Percentiles rank a stretch among this genome's conserved stretches.
phyloP scores from a whole-genome alignment of 2,797 vertebrate species.

The Limosa lapponica region DNA sequence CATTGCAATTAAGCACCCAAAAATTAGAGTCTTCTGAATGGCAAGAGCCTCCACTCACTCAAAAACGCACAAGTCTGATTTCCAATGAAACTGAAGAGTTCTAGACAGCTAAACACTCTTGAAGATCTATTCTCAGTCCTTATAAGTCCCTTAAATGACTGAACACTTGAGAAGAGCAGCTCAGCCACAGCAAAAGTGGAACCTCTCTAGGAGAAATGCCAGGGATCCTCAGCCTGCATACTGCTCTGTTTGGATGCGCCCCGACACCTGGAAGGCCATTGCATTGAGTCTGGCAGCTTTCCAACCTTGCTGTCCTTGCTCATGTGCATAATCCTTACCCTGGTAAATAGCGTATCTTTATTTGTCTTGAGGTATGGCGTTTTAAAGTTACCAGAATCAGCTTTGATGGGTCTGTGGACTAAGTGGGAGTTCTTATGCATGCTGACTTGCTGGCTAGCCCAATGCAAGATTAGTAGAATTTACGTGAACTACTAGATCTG shows the following conservation, averaged over 20 bases:
- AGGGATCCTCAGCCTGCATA: not conserved
- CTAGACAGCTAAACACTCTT: not conserved
- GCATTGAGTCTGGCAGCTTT: accelerated
- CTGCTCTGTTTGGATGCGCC: not conserved
- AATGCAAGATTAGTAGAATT: not conserved
- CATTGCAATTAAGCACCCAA: not conserved
- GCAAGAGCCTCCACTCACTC: not conserved
- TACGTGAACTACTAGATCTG: not conserved
- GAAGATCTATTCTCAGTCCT: not conserved
- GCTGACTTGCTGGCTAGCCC: not conserved
- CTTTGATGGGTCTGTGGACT: not conserved
- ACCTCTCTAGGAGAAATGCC: not conserved
- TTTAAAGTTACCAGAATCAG: not conserved
- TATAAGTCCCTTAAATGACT: not conserved
- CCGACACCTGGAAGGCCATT: not conserved
- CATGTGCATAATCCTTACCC: not conserved
- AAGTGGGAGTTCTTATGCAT: not conserved
- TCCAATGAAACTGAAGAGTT: not conserved
- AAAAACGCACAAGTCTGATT: not conserved
- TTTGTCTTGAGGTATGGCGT: not conserved
- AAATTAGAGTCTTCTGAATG: not conserved
- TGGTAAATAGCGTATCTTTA: accelerated
- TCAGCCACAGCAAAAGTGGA: not conserved
- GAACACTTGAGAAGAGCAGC: not conserved
- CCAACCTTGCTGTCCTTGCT: not conserved